These are phyloP conservation scores for Onthophagus taurus DNA, from an alignment of 1,140 invertebrate genomes.

Conservation along the genomic window DNA sequence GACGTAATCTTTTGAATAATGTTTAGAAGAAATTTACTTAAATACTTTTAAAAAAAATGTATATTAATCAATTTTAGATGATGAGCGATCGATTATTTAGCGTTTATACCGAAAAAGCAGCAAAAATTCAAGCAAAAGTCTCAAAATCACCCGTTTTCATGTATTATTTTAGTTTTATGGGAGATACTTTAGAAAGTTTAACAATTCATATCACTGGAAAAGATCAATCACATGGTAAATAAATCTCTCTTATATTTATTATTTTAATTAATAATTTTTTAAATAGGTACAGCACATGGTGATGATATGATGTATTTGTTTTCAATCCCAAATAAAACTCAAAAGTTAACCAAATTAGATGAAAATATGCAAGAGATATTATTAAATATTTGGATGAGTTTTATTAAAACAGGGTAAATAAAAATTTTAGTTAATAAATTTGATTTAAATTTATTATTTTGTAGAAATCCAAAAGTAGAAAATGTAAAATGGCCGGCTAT, in stretches of 20 bases:
- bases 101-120: constrained; percentile 42
- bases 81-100: constrained; percentile 48
- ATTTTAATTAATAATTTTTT: neutral
- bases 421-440: no score
- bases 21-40: neutral
- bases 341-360: no score
- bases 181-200: constrained; percentile 15
- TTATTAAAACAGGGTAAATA: no score
- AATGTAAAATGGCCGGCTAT: no score
- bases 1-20: neutral
- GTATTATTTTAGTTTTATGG: constrained; percentile 46
- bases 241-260: no score
- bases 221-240: constrained; percentile 3
- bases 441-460: no score
- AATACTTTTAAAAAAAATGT: neutral
- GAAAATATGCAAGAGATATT: no score
- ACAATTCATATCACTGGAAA: neutral
- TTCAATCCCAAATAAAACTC: constrained; percentile 20
- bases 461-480: no score
- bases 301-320: constrained; percentile 46
- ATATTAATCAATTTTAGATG: constrained; percentile 33
- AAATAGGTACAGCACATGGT: constrained; percentile 37
- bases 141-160: constrained; percentile 46
- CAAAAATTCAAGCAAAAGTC: constrained; percentile 41
- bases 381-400: no score